Conservation (phyloP, 92 coral and sea anemone genomes). For the Palythoa caribaeorum region DNA sequence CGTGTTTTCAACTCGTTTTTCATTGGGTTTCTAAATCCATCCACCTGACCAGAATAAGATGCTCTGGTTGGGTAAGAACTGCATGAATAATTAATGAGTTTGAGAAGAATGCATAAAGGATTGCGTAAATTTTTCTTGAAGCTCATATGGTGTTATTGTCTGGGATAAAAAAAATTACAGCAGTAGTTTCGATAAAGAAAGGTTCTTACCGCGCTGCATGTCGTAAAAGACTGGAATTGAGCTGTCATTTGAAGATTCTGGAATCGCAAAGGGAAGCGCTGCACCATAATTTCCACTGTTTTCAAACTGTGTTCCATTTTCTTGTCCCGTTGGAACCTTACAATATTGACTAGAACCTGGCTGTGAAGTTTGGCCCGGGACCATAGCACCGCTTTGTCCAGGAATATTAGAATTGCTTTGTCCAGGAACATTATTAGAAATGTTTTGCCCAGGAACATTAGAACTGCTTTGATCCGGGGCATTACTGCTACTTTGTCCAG, state of each 20-base stretch:
- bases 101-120: too few relatives aligned
- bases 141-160: too few relatives aligned
- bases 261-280: slow-evolving; percentile 5
- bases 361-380: slow-evolving; percentile 10
- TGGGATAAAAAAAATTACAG: too few relatives aligned
- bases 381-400: not conserved
- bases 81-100: too few relatives aligned
- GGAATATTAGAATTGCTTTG: not conserved
- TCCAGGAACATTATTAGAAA: not conserved
- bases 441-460: slow-evolving; percentile 8
- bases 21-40: too few relatives aligned
- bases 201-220: slow-evolving; percentile 1
- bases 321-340: not conserved
- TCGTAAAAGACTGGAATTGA: slow-evolving; percentile 1
- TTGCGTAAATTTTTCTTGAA: too few relatives aligned
- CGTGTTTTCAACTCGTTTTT: too few relatives aligned
- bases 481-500: not conserved
- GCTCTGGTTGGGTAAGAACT: too few relatives aligned
- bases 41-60: too few relatives aligned
- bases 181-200: not conserved
- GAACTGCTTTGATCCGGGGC: not conserved
- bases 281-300: slow-evolving; percentile 34
- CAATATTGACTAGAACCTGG: not conserved
- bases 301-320: not conserved
- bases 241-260: not conserved